Percentiles rank a stretch among this genome's conserved stretches.
These are phyloP conservation scores for Euproctis similis DNA, from an alignment of 2,888 invertebrate genomes.

Conservation along the genomic window DNA sequence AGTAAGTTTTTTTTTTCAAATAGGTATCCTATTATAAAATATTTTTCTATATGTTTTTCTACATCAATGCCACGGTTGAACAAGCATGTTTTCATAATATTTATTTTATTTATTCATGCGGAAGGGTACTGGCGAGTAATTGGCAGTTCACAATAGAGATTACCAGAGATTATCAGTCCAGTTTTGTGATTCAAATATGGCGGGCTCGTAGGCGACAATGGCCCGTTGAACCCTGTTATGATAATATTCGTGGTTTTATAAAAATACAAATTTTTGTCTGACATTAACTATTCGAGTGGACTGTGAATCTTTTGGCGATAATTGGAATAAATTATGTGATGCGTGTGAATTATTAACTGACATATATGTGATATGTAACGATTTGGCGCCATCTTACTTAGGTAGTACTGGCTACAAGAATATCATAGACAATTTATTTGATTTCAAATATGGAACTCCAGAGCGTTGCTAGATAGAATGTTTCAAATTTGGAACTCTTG, in stretches of 20 bases:
- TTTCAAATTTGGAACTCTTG: neutral
- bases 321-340: slow-evolving; percentile 25
- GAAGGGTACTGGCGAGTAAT: slow-evolving; percentile 72
- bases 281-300: slow-evolving; percentile 32
- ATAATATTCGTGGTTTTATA: slow-evolving; percentile 54
- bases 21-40: too few species aligned
- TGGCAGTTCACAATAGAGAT: slow-evolving; percentile 71
- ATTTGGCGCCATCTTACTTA: too few species aligned
- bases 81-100: slow-evolving; percentile 50
- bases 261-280: slow-evolving; percentile 55
- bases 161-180: slow-evolving; percentile 59
- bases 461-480: too few species aligned
- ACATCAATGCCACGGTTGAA: slow-evolving; percentile 25
- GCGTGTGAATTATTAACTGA: slow-evolving; percentile 18
- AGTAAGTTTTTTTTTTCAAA: too few species aligned
- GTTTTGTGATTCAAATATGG: slow-evolving; percentile 69
- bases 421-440: too few species aligned
- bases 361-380: too few species aligned
- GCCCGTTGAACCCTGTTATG: slow-evolving; percentile 59
- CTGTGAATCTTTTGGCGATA: slow-evolving; percentile 23
- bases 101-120: slow-evolving; percentile 69
- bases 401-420: too few species aligned
- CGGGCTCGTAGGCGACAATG: slow-evolving; percentile 60
- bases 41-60: too few species aligned
- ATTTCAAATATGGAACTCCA: too few species aligned